Conservation (phyloP, 2,797 vertebrate genomes). For the Limnodromus scolopaceus region DNA sequence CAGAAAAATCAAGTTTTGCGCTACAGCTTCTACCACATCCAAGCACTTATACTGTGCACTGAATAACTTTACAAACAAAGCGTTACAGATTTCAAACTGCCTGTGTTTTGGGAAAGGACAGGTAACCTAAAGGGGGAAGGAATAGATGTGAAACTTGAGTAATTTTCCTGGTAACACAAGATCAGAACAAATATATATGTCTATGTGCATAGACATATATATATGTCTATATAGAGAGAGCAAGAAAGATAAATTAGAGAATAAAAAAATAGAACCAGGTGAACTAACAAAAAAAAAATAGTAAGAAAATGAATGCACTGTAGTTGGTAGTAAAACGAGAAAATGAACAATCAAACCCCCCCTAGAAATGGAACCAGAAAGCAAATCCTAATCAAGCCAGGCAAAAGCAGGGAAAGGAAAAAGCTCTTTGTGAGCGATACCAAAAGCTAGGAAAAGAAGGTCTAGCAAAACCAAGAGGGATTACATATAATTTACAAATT, state of each 20-base stretch:
- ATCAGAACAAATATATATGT: neutral
- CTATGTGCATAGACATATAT: neutral
- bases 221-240: neutral
- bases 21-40: neutral
- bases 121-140: neutral
- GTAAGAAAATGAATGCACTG: neutral
- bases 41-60: neutral
- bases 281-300: neutral
- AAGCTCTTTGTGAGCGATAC: too few species aligned
- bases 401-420: neutral
- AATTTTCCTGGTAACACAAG: neutral
- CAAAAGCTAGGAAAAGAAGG: neutral
- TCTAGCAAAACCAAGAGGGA: neutral
- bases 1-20: neutral
- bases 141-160: fast-evolving
- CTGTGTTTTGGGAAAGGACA: neutral
- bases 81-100: neutral
- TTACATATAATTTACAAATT: neutral
- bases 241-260: neutral
- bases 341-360: neutral
- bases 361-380: neutral
- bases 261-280: neutral
- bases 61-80: neutral
- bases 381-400: neutral
- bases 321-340: neutral